Conservation (phyloP, 2,797 vertebrate genomes). For the Mycteria americana region DNA sequence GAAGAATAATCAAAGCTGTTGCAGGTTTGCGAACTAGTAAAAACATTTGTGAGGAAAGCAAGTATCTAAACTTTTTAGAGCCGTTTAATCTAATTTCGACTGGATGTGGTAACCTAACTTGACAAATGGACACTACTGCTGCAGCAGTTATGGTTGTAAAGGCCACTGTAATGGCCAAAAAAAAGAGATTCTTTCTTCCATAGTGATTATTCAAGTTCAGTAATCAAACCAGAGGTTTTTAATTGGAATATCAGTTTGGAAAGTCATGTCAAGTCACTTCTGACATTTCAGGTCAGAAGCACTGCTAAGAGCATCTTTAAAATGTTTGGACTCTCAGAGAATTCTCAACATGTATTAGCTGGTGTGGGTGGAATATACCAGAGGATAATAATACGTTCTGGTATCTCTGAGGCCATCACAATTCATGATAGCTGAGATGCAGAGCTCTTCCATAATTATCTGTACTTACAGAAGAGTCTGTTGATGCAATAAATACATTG, state of each 20-base stretch:
- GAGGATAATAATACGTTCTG: neutral
- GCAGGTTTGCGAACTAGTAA: neutral
- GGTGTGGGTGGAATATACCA: neutral
- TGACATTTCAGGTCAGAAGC: neutral
- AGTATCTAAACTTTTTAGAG: neutral
- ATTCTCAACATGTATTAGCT: neutral
- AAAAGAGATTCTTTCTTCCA: neutral
- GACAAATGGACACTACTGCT: neutral
- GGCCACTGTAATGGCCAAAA: neutral
- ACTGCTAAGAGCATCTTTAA: neutral
- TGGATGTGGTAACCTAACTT: neutral
- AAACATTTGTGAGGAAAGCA: neutral
- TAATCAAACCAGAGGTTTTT: neutral
- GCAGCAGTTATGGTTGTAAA: neutral
- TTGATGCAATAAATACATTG: neutral
- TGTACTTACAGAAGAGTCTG: neutral
- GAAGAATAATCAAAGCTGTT: constrained; percentile 6
- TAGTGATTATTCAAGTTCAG: neutral
- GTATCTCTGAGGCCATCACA: neutral
- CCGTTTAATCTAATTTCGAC: constrained; percentile 1
- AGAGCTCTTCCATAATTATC: neutral
- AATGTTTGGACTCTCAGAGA: neutral
- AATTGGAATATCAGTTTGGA: neutral
- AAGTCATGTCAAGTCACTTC: neutral
- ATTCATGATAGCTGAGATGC: neutral